Base-by-base conservation (phyloP, 2,113 vertebrate species). In the Apteryx mantelli region DNA sequence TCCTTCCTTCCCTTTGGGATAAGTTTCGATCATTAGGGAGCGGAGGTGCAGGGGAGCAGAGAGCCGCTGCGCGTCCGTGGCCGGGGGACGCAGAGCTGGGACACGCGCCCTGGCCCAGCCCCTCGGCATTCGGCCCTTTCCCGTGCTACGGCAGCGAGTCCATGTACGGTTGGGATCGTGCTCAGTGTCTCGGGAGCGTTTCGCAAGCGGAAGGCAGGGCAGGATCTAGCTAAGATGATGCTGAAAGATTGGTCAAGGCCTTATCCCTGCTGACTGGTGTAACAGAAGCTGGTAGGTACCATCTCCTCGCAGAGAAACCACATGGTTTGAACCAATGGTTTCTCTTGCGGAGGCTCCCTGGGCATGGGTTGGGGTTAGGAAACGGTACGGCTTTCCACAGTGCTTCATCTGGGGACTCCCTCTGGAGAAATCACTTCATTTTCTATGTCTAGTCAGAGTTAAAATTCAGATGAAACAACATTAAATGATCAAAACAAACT, bases 331-430 rank as follows among this genome's bases (percentile, higher is more conserved):
- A 85, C 50, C 3, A 5, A 9, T 40, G 36, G 55, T 80, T 80
- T 46, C 42, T 61, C n/a, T 52, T 2, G 3, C 3, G 5, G 36
- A 28, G 25, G 46, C 56, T 68, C n/a, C 52, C 58, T 50, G 28
- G 56, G n/a, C 58, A 58, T 5, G 3, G 53, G n/a, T 3, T 2
- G 5, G n/a, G 22, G 24, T 76, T 1, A 2, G 53, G 32, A 86
- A 60, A 68, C 65, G 87, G 25, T 44, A 58, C 3, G 19, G 63
- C 58, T 94, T 64, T 38, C 26, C 1, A 2, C 52, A 86, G 66
- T 0, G 5, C 46, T 76, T 38, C 16, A 12, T 42, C 46, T n/a
- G 50, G 56, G 61, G 61, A 79, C 13, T 36, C 61, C 40, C 0
- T 0, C 26, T 50, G 58, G 6, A 93, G 15, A n/a, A 36, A 30